Base-by-base conservation (phyloP, 2,888 invertebrate species). In the Cantharis rufa region DNA sequence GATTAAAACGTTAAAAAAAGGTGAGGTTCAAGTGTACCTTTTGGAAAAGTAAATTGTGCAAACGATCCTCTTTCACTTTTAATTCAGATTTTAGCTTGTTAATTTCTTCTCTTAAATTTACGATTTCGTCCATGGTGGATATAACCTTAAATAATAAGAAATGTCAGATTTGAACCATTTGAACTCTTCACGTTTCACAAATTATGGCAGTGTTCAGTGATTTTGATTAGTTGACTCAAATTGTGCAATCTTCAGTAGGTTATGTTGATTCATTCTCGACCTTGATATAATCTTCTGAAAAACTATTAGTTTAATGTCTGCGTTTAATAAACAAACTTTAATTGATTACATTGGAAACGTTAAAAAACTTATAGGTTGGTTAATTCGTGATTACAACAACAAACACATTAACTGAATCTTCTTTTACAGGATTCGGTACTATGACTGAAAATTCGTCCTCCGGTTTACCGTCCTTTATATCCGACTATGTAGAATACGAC, bases 61-160 rank as follows among this genome's bases (percentile, higher is more conserved):
- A 84, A 85, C 90, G 86, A 68, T 86, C 83, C 83, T 92, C 91
- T 82, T 92, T 92, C 69, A 86, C 86, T 1, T 82, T 83, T 74
- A 92, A 86, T 71, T 85, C 81, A 80, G 85, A 86, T 77, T 89
- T 90, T 63, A 92, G 86, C 48, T 71, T 66, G 2, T 69, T 61
- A n/a, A 66, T 64, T 66, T 75, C 71, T 72, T 73, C 62, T 18
- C 24, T 63, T 15, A 69, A 75, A 32, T 66, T 70, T 32, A 69
- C 72, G 61, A 76, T 78, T 75, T 69, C 74, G 32, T n/a, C 15
- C 32, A 16, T 72, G 32, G 13, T 66, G 10, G 21, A 64, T 7
- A n/a, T 48, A 48, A 48, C 48, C 48, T 48, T 9, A 48, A 48
- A 48, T 11, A 4, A n/a, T n/a, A n/a, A n/a, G n/a, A 48, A 48